These are phyloP conservation scores for Calidris pugnax DNA, from an alignment of 2,113 vertebrate species.

Conservation along the genomic window DNA sequence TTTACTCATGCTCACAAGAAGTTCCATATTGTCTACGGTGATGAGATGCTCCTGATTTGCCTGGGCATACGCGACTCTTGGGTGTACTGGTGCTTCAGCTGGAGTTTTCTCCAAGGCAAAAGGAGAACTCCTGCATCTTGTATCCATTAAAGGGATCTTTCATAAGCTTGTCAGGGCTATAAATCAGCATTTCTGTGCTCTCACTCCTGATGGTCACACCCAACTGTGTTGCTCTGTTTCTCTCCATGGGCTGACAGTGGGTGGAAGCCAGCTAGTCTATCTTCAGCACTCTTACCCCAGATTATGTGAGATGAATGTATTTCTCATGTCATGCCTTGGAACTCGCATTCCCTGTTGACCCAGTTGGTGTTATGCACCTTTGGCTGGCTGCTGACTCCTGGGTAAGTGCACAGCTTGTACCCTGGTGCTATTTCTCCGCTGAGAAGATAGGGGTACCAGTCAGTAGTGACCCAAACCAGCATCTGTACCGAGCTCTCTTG, in stretches of 20 bases:
- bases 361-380: constrained; percentile 72
- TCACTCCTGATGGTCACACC: constrained; percentile 68
- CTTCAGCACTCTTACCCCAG: constrained; percentile 72
- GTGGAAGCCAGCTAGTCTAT: constrained; percentile 73
- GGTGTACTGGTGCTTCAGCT: constrained; percentile 14
- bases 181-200: constrained; percentile 59
- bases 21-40: not conserved
- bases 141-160: not conserved
- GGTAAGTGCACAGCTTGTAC: constrained; percentile 72
- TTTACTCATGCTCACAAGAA: not conserved
- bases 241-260: constrained; percentile 73
- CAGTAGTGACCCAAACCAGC: constrained; percentile 43
- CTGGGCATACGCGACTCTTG: not conserved
- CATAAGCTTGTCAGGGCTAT: constrained; percentile 51
- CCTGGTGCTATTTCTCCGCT: constrained; percentile 62
- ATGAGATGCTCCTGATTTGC: not conserved
- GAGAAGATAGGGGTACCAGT: constrained; percentile 60
- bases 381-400: constrained; percentile 69
- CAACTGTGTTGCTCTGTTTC: constrained; percentile 72
- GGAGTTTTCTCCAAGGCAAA: constrained; percentile 23
- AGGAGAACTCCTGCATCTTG: constrained; percentile 18
- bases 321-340: constrained; percentile 73
- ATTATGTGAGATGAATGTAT: constrained; percentile 73
- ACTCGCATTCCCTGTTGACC: constrained; percentile 69
- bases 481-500: not conserved